Evolutionary conservation across 1,140 invertebrate species (phyloP).

Genomic region (Linepithema humile): DNA sequence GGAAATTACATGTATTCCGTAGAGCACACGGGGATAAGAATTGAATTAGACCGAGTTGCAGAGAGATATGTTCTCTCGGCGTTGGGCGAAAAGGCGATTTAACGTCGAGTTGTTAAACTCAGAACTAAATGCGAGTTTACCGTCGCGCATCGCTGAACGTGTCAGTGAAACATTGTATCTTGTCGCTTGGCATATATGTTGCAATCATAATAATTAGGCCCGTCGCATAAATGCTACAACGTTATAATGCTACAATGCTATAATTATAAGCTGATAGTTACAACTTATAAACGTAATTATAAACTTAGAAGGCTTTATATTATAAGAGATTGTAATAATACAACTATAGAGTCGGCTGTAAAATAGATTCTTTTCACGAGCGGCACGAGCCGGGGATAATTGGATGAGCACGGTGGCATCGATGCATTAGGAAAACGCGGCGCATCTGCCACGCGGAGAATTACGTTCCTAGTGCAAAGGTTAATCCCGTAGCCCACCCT

Average conservation of each 20-base stretch:
- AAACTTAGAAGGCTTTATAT: no score
- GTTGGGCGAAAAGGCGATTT: slow-evolving; percentile 17
- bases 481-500: slow-evolving; percentile 59
- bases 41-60: slow-evolving; percentile 25
- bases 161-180: slow-evolving; percentile 15
- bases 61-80: background rate
- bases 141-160: background rate
- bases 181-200: background rate
- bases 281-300: background rate
- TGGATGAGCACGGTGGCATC: slow-evolving; percentile 34
- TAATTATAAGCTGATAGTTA: background rate
- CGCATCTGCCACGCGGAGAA: slow-evolving; percentile 61
- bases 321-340: no score
- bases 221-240: background rate
- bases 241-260: background rate
- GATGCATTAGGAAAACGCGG: slow-evolving; percentile 59
- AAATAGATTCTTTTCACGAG: background rate
- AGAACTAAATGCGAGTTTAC: background rate
- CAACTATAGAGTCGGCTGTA: no score
- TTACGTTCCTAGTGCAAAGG: slow-evolving; percentile 48
- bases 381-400: background rate
- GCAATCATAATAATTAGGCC: background rate
- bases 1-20: slow-evolving; percentile 12
- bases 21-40: slow-evolving; percentile 30
- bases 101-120: slow-evolving; percentile 24